A percentile compares a stretch with the other conserved stretches of the same genome.
Conservation (phyloP, 2,888 invertebrate genomes). For the Lasius platythorax region DNA sequence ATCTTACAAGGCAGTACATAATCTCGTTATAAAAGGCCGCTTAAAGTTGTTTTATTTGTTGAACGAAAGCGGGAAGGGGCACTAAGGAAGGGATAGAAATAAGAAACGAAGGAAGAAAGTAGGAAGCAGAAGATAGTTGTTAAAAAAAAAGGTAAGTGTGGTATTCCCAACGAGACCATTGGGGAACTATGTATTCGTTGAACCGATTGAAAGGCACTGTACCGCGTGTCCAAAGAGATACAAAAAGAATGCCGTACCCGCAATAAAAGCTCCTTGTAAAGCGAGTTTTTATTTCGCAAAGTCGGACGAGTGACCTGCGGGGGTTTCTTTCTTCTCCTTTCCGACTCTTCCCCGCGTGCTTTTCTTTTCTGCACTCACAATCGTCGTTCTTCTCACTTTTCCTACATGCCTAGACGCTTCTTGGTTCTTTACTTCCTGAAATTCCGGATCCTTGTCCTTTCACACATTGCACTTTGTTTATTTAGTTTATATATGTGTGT, state of each 20-base stretch:
- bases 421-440: constrained; percentile 75
- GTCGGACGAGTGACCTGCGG: constrained; percentile 81
- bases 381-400: constrained; percentile 61
- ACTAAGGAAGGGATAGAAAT: constrained; percentile 57
- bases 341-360: constrained; percentile 30
- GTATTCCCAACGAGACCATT: constrained; percentile 75
- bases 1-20: constrained; percentile 40
- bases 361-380: constrained; percentile 52
- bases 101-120: constrained; percentile 21
- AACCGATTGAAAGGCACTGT: constrained; percentile 81
- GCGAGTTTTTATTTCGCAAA: constrained; percentile 84
- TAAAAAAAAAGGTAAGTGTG: constrained; percentile 58
- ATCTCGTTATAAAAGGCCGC: constrained; percentile 52
- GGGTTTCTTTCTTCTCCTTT: constrained; percentile 72
- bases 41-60: constrained; percentile 54
- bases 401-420: constrained; percentile 54
- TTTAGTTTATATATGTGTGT: constrained; percentile 58
- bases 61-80: constrained; percentile 24
- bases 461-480: constrained; percentile 72
- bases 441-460: constrained; percentile 58
- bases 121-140: constrained; percentile 61
- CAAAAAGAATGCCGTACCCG: constrained; percentile 81
- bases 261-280: constrained; percentile 83
- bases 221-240: constrained; percentile 76
- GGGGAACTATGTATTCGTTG: constrained; percentile 78